Base-by-base conservation (phyloP, 2,888 invertebrate genomes). In the Biston betularia region DNA sequence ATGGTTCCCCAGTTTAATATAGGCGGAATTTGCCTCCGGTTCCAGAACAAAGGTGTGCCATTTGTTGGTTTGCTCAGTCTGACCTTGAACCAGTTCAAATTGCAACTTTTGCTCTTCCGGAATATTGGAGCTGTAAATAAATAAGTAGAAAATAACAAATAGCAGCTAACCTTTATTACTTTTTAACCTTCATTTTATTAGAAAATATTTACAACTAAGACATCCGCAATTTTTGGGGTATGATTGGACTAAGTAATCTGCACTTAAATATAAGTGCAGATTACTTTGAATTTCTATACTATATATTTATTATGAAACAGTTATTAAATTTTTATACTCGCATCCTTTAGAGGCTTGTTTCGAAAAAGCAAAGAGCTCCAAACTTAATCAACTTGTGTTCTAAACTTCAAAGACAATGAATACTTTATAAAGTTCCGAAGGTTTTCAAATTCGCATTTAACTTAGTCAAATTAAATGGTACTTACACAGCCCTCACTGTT, bases 21-120 rank as follows among this genome's bases (percentile, higher is more conserved):
- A 95, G 7, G 97, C 97, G 1, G 94, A 94, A 71, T 96, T 95
- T 15, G 95, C 96, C 69, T 95, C 95, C 49, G 96, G 95, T 80
- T 95, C 95, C 69, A 95, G 82, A 10, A 96, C 94, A 80, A 96
- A 97, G 0, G 97, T 97, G 77, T 96, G 96, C 82, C 95, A 95
- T 84, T 96, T 97, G 82, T 98, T 98, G 0, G 98, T 97, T 87
- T 97, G 97, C 78, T 97, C 97, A 0, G 97, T 97, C 80, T 97
- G 96, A 0, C 98, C 98, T 75, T 96, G 95, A 8, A 97, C 95
- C 61, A 98, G 89, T 83, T 97, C 97, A 81, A 97, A 98, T 70
- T 96, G 95, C 11, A 97, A 94, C 79, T 96, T 95, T 59, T 95
- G 95, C 79, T 96, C 96, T 77, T 96, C 96, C 0, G 95, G 95